Percentiles rank a stretch among this genome's conserved stretches.
phyloP scores from a whole-genome alignment of 2,888 invertebrate genomes.

The Cotesia congregata region DNA sequence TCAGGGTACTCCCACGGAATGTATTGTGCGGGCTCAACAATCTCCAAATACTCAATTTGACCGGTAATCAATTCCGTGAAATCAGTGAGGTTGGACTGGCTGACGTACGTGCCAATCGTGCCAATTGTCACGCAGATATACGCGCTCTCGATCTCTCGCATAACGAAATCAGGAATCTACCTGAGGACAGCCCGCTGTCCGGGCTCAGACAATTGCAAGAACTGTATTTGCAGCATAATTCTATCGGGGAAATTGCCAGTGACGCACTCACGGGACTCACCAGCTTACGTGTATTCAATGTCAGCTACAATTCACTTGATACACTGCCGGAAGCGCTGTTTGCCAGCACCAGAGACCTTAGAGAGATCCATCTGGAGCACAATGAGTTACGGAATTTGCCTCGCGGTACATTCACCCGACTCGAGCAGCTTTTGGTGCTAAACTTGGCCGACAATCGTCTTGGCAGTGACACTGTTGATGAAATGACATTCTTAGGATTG shows the following conservation, averaged over 20 bases:
- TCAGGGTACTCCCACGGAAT: constrained; percentile 83
- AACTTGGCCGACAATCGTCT: constrained; percentile 89
- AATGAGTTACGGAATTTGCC: constrained; percentile 88
- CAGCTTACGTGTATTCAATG: constrained; percentile 85
- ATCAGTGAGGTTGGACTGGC: constrained; percentile 83
- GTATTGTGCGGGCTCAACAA: constrained; percentile 85
- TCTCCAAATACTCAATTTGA: constrained; percentile 86
- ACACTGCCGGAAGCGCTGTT: constrained; percentile 87
- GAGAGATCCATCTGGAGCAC: constrained; percentile 87
- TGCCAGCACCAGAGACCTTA: constrained; percentile 83
- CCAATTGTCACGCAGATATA: constrained; percentile 76
- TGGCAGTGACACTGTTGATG: constrained; percentile 86
- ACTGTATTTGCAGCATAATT: constrained; percentile 86
- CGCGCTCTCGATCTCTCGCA: constrained; percentile 85
- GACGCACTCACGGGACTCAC: constrained; percentile 85
- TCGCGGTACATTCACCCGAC: constrained; percentile 84
- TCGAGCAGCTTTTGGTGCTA: constrained; percentile 87
- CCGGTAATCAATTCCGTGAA: constrained; percentile 85
- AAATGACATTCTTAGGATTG: constrained; percentile 87
- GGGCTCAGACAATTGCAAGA: constrained; percentile 84
- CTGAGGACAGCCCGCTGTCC: constrained; percentile 83
- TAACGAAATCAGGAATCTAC: constrained; percentile 82
- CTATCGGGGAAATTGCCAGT: constrained; percentile 83
- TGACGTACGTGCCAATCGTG: constrained; percentile 68
- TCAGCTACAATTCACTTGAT: constrained; percentile 88